Evolutionary conservation across 2,113 vertebrate species (phyloP).

Genomic region (Phycodurus eques): DNA sequence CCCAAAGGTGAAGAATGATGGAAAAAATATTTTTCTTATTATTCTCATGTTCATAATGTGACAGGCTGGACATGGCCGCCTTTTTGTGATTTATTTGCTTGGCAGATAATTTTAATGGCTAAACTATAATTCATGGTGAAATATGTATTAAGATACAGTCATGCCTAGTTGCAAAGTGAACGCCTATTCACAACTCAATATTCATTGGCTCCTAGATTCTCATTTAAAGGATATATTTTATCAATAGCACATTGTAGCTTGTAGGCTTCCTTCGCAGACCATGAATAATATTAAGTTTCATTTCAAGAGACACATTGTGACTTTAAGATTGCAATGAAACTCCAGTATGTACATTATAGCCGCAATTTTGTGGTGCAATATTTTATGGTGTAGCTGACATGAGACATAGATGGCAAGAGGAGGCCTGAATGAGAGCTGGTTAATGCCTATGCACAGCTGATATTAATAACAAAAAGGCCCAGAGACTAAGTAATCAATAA

Average conservation of each 20-base stretch:
- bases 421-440: neutral
- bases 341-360: neutral
- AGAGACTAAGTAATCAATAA: neutral
- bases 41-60: conserved; percentile 3
- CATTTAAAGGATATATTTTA: neutral
- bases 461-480: neutral
- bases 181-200: neutral
- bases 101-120: neutral
- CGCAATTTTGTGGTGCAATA: neutral
- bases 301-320: neutral
- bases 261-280: neutral
- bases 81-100: conserved; percentile 5
- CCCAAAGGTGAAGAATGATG: conserved; percentile 6
- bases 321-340: neutral
- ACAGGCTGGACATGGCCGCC: conserved; percentile 3
- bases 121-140: neutral
- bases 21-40: neutral
- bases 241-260: neutral
- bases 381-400: neutral
- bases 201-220: neutral
- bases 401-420: neutral
- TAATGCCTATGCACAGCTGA: neutral
- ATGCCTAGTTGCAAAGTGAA: neutral
- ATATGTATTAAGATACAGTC: neutral
- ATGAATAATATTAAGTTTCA: neutral